phyloP scores from a whole-genome alignment of 1,140 invertebrate genomes.

The Mylabris phalerata region DNA sequence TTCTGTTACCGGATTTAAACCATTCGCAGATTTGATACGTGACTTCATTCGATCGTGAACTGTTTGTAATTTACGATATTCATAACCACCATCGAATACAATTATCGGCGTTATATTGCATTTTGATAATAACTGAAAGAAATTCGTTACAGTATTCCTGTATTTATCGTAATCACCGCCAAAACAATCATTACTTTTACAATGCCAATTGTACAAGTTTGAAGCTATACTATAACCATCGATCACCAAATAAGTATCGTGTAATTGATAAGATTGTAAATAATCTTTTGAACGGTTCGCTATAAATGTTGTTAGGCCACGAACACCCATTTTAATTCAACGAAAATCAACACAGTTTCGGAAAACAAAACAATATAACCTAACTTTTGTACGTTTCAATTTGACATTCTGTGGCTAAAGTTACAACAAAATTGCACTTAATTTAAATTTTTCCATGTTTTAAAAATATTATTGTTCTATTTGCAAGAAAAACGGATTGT shows the following conservation, averaged over 20 bases:
- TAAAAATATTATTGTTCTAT: too few relatives aligned
- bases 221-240: conserved; percentile 75
- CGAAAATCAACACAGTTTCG: neutral
- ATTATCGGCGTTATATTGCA: conserved; percentile 73
- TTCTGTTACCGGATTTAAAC: conserved; percentile 43
- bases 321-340: conserved; percentile 64
- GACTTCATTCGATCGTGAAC: conserved; percentile 53
- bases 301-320: conserved; percentile 74
- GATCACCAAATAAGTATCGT: conserved; percentile 66
- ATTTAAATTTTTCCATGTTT: too few relatives aligned
- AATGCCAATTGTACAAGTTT: conserved; percentile 60
- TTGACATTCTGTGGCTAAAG: too few relatives aligned
- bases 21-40: conserved; percentile 52
- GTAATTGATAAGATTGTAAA: conserved; percentile 56
- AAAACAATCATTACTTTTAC: conserved; percentile 61
- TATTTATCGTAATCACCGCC: conserved; percentile 84
- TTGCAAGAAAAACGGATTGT: too few relatives aligned
- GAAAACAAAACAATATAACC: neutral
- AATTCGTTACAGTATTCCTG: conserved; percentile 53
- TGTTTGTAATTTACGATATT: conserved; percentile 70
- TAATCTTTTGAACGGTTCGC: conserved; percentile 57
- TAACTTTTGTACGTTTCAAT: too few relatives aligned
- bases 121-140: conserved; percentile 62
- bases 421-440: too few relatives aligned
- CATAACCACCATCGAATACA: conserved; percentile 75